These are phyloP conservation scores for Threskiornis aethiopicus DNA, from an alignment of 2,797 vertebrate species.

Conservation along the genomic window DNA sequence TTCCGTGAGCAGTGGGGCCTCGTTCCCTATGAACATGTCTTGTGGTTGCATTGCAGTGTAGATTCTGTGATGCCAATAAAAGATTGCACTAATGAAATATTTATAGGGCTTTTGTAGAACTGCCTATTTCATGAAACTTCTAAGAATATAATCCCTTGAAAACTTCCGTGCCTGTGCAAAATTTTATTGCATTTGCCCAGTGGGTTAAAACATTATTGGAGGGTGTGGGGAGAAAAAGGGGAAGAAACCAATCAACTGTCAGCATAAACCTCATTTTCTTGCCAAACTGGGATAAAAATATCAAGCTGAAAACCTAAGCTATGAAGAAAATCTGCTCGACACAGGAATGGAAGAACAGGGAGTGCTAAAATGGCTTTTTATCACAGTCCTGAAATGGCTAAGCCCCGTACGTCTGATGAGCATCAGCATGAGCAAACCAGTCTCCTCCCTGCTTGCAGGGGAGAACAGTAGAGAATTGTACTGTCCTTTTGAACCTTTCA, in stretches of 20 bases:
- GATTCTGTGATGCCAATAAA: neutral
- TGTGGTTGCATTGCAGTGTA: accelerated
- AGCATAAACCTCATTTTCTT: neutral
- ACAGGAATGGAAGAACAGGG: neutral
- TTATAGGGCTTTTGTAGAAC: neutral
- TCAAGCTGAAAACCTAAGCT: neutral
- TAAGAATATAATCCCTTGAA: neutral
- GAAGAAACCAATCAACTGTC: neutral
- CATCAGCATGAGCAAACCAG: neutral
- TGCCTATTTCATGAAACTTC: neutral
- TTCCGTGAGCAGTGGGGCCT: neutral
- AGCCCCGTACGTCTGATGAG: neutral
- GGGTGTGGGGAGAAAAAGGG: neutral
- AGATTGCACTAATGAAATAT: neutral
- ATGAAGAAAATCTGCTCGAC: neutral
- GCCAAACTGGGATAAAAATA: neutral
- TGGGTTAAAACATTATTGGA: neutral
- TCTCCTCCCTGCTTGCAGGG: neutral
- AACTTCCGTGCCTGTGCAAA: neutral
- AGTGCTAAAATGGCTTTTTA: neutral
- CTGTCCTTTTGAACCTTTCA: neutral
- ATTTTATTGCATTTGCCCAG: neutral
- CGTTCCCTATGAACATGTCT: neutral
- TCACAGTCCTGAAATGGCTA: neutral
- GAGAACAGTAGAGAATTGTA: neutral